A percentile compares a stretch with the other conserved stretches of the same genome.
Evolutionary conservation across 2,113 vertebrate species (phyloP).

Genomic region (Apeltes quadracus): DNA sequence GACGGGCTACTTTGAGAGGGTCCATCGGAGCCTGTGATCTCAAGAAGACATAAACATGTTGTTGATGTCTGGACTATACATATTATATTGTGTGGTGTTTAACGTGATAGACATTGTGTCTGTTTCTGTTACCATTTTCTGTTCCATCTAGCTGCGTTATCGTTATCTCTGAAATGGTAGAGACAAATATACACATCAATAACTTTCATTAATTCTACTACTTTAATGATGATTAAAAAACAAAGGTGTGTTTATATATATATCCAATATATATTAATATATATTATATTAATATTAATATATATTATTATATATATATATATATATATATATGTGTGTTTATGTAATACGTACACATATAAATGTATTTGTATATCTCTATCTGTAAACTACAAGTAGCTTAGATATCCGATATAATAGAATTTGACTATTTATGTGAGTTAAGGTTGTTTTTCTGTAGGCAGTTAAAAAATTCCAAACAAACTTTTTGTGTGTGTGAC

Average conservation of each 20-base stretch:
- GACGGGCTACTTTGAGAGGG: background rate
- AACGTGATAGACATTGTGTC: background rate
- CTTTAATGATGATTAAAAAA: background rate
- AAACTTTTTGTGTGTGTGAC: no score
- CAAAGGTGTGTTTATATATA: background rate
- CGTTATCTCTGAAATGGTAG: constrained; percentile 21
- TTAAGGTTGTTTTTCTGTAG: background rate
- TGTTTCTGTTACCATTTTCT: constrained; percentile 14
- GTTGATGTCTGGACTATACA: no score
- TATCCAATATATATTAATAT: background rate
- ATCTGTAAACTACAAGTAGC: background rate
- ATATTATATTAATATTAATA: no score
- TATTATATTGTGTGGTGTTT: background rate
- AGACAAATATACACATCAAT: background rate
- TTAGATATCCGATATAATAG: background rate
- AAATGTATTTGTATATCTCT: no score
- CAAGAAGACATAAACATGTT: background rate
- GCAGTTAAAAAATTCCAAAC: no score
- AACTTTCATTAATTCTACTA: background rate
- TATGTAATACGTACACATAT: no score
- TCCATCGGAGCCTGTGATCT: background rate
- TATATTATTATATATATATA: no score
- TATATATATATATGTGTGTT: no score
- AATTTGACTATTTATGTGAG: background rate
- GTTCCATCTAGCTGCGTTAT: background rate